Percentiles rank a stretch among this genome's conserved stretches.
phyloP scores from a whole-genome alignment of 1,140 invertebrate genomes.

The Chlorops oryzae region DNA sequence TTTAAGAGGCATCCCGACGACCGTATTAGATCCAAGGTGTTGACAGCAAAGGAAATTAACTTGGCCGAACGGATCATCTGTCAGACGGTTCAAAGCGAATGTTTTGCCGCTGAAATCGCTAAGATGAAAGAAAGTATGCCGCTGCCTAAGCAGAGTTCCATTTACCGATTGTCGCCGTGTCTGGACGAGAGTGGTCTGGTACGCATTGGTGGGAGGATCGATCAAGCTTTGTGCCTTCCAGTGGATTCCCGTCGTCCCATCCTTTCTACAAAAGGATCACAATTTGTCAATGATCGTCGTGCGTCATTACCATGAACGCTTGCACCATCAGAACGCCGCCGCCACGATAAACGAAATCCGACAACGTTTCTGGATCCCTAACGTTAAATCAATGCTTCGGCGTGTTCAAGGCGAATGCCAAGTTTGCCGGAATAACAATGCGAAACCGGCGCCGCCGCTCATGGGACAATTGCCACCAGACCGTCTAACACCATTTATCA shows the following conservation, averaged over 20 bases:
- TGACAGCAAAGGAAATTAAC: neutral
- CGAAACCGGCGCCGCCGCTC: slow-evolving; percentile 7
- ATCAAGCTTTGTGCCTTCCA: neutral
- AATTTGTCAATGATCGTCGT: neutral
- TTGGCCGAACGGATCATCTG: slow-evolving; percentile 1
- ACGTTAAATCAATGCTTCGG: neutral
- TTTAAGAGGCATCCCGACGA: too few species aligned
- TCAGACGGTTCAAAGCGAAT: neutral
- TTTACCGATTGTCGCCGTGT: neutral
- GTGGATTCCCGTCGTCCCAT: neutral
- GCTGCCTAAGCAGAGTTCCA: neutral
- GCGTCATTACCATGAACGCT: neutral
- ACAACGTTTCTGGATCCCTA: slow-evolving; percentile 3
- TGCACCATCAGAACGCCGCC: slow-evolving; percentile 6
- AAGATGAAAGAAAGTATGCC: neutral
- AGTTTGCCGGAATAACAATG: neutral
- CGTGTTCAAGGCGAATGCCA: neutral
- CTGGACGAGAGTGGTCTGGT: neutral
- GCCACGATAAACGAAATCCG: slow-evolving; percentile 1
- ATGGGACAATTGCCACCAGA: slow-evolving; percentile 3
- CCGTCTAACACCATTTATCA: slow-evolving; percentile 1
- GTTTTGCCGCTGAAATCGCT: neutral
- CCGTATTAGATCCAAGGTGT: too few species aligned
- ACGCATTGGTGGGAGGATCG: neutral
- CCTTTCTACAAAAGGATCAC: neutral